Evolutionary conservation across 2,797 vertebrate genomes (phyloP).

Genomic region (Ctenosaura bakeri): DNA sequence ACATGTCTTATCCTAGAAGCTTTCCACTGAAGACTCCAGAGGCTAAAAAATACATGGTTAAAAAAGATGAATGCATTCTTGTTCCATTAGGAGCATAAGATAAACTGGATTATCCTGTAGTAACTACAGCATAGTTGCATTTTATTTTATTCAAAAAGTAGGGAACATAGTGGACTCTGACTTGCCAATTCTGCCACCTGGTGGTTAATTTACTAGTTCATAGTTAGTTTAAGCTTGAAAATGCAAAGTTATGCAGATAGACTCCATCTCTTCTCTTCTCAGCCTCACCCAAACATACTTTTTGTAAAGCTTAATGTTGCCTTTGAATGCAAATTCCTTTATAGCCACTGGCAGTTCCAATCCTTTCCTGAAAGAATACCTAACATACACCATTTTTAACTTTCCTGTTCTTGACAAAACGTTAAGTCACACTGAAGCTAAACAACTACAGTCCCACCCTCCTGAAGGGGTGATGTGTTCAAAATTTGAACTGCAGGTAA

Average conservation of each 20-base stretch:
- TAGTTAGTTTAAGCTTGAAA: background rate
- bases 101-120: background rate
- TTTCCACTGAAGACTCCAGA: background rate
- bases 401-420: background rate
- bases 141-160: too few relatives aligned
- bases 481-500: too few relatives aligned
- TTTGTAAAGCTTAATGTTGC: background rate
- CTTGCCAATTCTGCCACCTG: constrained; percentile 20
- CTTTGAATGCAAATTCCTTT: background rate
- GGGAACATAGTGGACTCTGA: background rate
- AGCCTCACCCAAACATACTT: too few relatives aligned
- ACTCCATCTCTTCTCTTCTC: too few relatives aligned
- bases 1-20: background rate
- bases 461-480: background rate
- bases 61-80: background rate
- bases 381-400: background rate
- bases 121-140: background rate
- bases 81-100: background rate
- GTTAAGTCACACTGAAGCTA: background rate
- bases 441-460: background rate
- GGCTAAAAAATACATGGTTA: background rate
- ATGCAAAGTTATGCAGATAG: background rate
- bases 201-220: background rate
- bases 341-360: background rate
- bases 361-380: background rate